These are phyloP conservation scores for Indri indri DNA, from an alignment of 2,113 vertebrate species.

Conservation along the genomic window DNA sequence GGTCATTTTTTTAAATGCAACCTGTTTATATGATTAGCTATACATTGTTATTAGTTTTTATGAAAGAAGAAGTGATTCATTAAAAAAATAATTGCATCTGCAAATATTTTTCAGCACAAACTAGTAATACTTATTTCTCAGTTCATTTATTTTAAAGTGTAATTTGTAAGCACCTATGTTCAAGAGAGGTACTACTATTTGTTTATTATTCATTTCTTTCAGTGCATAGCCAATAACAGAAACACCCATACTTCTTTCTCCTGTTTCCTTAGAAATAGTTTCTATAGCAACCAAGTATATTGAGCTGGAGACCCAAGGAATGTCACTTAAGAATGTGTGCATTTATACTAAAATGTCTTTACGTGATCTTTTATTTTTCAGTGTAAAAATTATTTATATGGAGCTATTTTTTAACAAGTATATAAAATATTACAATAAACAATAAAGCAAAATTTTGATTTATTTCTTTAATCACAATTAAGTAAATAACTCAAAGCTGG, in stretches of 20 bases:
- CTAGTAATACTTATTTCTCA: background rate
- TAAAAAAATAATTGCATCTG: background rate
- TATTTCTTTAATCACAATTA: slow-evolving; percentile 45
- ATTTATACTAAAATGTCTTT: slow-evolving; percentile 39
- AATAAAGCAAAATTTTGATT: slow-evolving; percentile 30
- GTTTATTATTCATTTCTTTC: slow-evolving; percentile 60
- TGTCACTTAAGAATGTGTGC: slow-evolving; percentile 34
- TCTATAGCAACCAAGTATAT: slow-evolving; percentile 77
- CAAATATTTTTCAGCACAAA: background rate
- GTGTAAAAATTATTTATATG: slow-evolving; percentile 36
- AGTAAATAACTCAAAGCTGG: slow-evolving; percentile 12
- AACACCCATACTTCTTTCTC: slow-evolving; percentile 55
- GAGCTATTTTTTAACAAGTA: background rate
- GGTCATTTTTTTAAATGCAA: background rate
- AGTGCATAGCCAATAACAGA: slow-evolving; percentile 42
- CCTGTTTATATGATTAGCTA: background rate
- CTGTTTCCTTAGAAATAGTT: slow-evolving; percentile 76
- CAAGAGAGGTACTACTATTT: background rate
- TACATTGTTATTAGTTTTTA: background rate
- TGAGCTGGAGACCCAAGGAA: slow-evolving; percentile 42
- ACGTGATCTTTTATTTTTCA: slow-evolving; percentile 50
- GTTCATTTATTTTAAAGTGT: background rate
- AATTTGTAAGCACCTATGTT: slow-evolving; percentile 33
- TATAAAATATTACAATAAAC: background rate
- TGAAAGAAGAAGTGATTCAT: background rate